Percentiles rank a stretch among this genome's conserved stretches.
phyloP scores from a whole-genome alignment of 1,140 invertebrate species.

The Drosophila albomicans region DNA sequence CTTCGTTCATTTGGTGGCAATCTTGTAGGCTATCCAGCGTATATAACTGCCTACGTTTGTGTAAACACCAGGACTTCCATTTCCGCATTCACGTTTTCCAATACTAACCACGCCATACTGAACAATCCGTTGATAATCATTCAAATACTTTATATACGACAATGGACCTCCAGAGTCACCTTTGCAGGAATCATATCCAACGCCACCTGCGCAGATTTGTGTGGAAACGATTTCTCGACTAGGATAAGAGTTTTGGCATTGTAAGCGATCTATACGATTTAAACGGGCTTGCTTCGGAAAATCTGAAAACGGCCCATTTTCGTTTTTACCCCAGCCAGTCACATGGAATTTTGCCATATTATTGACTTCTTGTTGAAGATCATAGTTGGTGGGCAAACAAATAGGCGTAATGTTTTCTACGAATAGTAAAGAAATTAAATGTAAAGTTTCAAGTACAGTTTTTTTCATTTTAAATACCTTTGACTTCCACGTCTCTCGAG shows the following conservation, averaged over 20 bases:
- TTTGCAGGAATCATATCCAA: slow-evolving; percentile 1
- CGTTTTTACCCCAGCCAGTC: slow-evolving; percentile 39
- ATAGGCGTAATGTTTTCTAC: slow-evolving; percentile 6
- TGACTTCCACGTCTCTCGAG: background rate
- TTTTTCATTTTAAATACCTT: background rate
- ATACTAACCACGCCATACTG: slow-evolving; percentile 32
- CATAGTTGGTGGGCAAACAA: slow-evolving; percentile 2
- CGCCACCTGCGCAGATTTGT: slow-evolving; percentile 19
- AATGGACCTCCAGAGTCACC: slow-evolving; percentile 39
- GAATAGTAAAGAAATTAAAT: background rate
- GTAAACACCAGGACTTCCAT: slow-evolving; percentile 10
- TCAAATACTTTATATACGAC: background rate
- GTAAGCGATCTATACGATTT: rapidly evolving
- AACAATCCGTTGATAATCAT: background rate
- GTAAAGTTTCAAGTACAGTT: background rate
- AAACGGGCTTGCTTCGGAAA: background rate
- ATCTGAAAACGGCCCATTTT: background rate
- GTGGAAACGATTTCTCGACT: background rate
- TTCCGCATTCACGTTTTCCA: background rate
- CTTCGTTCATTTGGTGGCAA: slow-evolving; percentile 3
- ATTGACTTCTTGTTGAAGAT: background rate
- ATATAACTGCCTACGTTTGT: slow-evolving; percentile 29
- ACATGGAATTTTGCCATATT: background rate
- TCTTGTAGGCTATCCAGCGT: slow-evolving; percentile 26
- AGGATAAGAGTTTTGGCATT: background rate